phyloP scores from a whole-genome alignment of 2,797 vertebrate genomes.

The Varecia variegata region DNA sequence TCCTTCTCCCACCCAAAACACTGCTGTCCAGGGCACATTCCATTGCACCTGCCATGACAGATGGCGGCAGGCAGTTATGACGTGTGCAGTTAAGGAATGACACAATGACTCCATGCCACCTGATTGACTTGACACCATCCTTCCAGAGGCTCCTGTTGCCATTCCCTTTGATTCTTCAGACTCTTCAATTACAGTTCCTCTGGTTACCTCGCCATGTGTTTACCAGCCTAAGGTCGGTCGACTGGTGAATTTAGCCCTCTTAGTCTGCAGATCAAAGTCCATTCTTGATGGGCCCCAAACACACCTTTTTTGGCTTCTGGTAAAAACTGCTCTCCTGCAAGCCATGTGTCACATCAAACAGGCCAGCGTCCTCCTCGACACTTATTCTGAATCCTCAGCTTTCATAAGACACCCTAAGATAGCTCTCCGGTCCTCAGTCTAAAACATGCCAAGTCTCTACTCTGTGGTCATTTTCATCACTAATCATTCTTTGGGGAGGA shows the following conservation, averaged over 20 bases:
- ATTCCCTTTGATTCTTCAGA: neutral
- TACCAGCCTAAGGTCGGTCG: neutral
- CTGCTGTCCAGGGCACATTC: neutral
- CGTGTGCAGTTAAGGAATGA: neutral
- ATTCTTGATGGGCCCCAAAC: neutral
- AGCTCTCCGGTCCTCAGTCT: neutral
- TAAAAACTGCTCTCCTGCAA: neutral
- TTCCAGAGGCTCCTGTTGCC: neutral
- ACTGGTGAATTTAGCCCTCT: neutral
- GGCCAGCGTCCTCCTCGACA: neutral
- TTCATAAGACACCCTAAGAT: neutral
- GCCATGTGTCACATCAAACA: neutral
- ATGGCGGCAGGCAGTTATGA: neutral
- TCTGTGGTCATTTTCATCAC: neutral
- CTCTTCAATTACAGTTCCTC: neutral
- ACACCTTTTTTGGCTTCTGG: neutral
- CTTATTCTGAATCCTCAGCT: neutral
- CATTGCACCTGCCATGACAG: neutral
- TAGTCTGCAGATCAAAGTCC: constrained; percentile 6
- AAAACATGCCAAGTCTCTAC: neutral
- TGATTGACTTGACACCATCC: neutral
- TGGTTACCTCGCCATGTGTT: neutral
- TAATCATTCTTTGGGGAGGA: neutral
- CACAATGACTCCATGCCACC: neutral
- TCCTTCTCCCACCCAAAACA: neutral